Evolutionary conservation across 2,113 vertebrate species (phyloP), one percentile per base, ranked within the genome.

Genomic region (Elgaria multicarinata): DNA sequence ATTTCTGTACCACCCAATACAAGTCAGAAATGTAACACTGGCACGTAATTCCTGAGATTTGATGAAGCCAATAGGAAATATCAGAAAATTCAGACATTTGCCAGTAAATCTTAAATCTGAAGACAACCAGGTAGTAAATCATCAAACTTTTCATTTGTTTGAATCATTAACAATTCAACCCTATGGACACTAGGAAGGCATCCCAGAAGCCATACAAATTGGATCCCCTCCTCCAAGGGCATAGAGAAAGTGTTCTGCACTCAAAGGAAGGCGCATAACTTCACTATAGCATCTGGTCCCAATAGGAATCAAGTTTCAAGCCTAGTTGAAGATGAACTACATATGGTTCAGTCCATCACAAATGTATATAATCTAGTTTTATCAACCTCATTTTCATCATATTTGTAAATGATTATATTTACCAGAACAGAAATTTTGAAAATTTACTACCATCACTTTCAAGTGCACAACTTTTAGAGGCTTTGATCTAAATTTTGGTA

Each of bases 381-480:
- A 77, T 46, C 75, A 75, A 24, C 72, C 24, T 75, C 42, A 66
- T 66, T 83, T 66, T 12, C 31, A 31, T 67, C 26, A 67, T 31
- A 31, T 1, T n/a, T 39, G 33, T 8, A 18, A 20, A 72, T 36
- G 36, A 6, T 36, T 72, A 36, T n/a, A 36, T 20, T 58, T 55
- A 33, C 26, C 5, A 18, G 39, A 42, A 31, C 14, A 8, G 33
- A 46, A 4, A 20, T 50, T 87, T 53, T 50, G 42, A 39, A 39
- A 36, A 69, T 87, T 28, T 79, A 71, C 53, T 22, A 26, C 50
- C 62, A 78, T 8, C 28, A 85, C 28, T 53, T 9, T 5, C 16
- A n/a, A 53, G 28, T 82, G 83, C 91, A 86, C 89, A 16, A 53
- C 36, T 36, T 36, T 36, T 36, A 72, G 87, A 90, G 79, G 3